phyloP scores from a whole-genome alignment of 2,113 vertebrate genomes.

The Australoheros scitulus region DNA sequence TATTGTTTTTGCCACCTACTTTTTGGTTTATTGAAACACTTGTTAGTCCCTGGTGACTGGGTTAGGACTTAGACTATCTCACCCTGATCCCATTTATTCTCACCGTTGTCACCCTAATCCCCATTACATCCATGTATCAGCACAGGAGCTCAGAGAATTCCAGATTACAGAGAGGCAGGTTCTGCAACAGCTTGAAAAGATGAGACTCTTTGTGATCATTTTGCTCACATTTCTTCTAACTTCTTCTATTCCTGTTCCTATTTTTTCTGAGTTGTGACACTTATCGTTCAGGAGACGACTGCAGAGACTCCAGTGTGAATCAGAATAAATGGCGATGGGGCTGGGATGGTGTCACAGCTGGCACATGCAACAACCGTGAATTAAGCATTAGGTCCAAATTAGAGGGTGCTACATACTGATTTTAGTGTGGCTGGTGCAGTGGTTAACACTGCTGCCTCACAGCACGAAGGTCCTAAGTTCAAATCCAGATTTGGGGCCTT shows the following conservation, averaged over 20 bases:
- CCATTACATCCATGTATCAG: background rate
- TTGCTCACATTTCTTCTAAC: background rate
- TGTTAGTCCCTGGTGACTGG: background rate
- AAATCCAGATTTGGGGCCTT: background rate
- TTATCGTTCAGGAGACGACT: background rate
- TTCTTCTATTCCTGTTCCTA: background rate
- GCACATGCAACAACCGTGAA: background rate
- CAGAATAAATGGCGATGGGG: background rate
- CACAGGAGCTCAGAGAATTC: background rate
- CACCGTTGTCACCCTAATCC: background rate
- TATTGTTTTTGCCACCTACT: background rate
- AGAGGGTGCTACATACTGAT: background rate
- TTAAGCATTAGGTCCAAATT: background rate
- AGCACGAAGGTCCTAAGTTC: background rate
- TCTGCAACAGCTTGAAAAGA: background rate
- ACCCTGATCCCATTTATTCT: background rate
- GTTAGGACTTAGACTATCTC: background rate
- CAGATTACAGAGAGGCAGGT: background rate
- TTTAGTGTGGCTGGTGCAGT: background rate
- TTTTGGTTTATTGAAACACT: background rate
- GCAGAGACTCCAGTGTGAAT: background rate
- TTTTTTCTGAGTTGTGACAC: no score
- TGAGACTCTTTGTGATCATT: rapidly evolving
- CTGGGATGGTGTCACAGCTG: background rate
- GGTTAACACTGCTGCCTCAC: background rate